A percentile compares a stretch with the other conserved stretches of the same genome.
These are phyloP conservation scores for Lytechinus variegatus DNA, from an alignment of 35 echinoderm and acorn worm genomes.

Conservation along the genomic window DNA sequence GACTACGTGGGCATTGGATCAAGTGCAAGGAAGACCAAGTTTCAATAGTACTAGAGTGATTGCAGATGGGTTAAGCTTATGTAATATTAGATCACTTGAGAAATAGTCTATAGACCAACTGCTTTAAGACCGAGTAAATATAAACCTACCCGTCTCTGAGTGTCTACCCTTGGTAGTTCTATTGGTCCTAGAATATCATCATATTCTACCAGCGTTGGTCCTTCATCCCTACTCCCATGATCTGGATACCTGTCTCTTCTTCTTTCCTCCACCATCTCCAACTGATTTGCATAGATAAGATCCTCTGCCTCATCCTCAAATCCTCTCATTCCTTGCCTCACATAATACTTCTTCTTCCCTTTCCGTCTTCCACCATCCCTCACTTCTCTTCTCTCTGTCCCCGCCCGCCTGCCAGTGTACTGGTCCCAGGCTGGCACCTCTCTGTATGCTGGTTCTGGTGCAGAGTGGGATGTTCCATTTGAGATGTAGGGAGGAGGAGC, in stretches of 20 bases:
- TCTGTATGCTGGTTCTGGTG: neutral
- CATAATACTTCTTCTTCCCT: slow-evolving; percentile 50
- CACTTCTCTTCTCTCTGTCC: slow-evolving; percentile 27
- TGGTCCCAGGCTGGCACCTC: slow-evolving; percentile 47
- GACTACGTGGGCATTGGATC: no score
- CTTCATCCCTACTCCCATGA: neutral
- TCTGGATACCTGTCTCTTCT: slow-evolving; percentile 9
- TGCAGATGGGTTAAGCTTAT: no score
- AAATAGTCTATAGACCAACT: no score
- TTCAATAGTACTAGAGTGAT: no score
- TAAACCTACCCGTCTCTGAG: slow-evolving; percentile 12
- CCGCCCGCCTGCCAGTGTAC: slow-evolving; percentile 34
- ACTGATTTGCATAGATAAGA: slow-evolving; percentile 23
- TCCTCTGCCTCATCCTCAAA: neutral
- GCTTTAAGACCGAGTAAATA: no score
- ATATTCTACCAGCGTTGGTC: slow-evolving; percentile 27
- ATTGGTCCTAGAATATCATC: slow-evolving; percentile 5
- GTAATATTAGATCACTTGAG: no score
- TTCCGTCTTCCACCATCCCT: neutral
- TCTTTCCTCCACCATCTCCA: neutral
- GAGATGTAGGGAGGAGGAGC: neutral
- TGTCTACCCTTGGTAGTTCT: slow-evolving; percentile 29
- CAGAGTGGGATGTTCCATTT: slow-evolving; percentile 28
- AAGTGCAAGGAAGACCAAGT: no score
- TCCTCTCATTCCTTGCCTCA: neutral